Evolutionary conservation across 2,888 invertebrate genomes (phyloP).

Genomic region (Eilema caniola): DNA sequence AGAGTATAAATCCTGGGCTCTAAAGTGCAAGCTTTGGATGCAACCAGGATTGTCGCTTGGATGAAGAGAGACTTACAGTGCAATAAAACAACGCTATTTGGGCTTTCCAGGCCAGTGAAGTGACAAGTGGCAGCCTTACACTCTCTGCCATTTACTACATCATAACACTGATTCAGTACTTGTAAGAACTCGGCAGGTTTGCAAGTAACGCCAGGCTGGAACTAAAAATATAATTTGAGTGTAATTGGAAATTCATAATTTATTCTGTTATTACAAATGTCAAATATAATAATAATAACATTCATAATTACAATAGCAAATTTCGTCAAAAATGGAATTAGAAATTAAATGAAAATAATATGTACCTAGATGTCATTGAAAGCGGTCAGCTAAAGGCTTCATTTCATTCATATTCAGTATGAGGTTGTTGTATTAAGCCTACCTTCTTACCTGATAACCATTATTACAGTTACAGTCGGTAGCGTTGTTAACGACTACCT

Average conservation of each 20-base stretch:
- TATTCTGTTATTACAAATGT: too few relatives aligned
- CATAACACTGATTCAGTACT: constrained; percentile 70
- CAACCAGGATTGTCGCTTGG: not conserved
- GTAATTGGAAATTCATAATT: too few relatives aligned
- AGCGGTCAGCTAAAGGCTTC: too few relatives aligned
- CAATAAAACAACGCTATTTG: constrained; percentile 78
- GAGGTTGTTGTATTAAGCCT: not conserved
- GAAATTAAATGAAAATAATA: not conserved
- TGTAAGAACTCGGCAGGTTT: constrained; percentile 84
- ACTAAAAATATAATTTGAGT: not conserved
- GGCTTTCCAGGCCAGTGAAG: constrained; percentile 88
- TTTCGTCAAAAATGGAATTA: too few relatives aligned
- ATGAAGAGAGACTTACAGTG: constrained; percentile 38
- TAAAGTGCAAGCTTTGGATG: not conserved
- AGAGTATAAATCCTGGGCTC: too few relatives aligned
- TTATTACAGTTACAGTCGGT: constrained; percentile 80
- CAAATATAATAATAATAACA: too few relatives aligned
- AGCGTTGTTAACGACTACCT: constrained; percentile 80
- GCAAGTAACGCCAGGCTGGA: constrained; percentile 86
- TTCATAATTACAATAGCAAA: too few relatives aligned
- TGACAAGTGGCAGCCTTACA: constrained; percentile 87
- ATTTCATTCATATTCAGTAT: too few relatives aligned
- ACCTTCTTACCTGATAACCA: constrained; percentile 3
- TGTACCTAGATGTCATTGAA: not conserved
- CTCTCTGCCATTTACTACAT: constrained; percentile 39